phyloP scores from a whole-genome alignment of 23 tunicate genomes.

The Trididemnum clinides region DNA sequence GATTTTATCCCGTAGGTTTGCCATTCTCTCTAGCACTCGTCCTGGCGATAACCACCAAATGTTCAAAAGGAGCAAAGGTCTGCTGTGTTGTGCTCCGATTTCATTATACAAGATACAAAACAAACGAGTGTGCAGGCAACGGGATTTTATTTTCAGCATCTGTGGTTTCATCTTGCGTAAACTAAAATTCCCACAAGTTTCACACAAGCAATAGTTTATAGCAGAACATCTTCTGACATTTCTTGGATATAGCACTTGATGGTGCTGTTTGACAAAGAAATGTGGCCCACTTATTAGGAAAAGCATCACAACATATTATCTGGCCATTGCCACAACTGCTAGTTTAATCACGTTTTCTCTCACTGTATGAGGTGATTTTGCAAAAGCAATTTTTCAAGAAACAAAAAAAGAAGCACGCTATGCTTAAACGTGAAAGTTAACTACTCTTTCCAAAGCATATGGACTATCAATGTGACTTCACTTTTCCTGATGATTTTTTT shows the following conservation, averaged over 20 bases:
- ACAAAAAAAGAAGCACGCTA: constrained; percentile 36
- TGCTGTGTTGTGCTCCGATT: constrained; percentile 49
- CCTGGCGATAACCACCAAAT: constrained; percentile 37
- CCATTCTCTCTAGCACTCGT: constrained; percentile 27
- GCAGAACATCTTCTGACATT: constrained; percentile 40
- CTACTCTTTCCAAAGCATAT: constrained; percentile 47
- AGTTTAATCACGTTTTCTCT: constrained; percentile 38
- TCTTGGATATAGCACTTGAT: constrained; percentile 43
- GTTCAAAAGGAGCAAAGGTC: constrained; percentile 40
- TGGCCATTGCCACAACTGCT: constrained; percentile 43
- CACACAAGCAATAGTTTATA: constrained; percentile 38
- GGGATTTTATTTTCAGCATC: constrained; percentile 38
- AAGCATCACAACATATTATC: constrained; percentile 25
- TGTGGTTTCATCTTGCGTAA: constrained; percentile 32
- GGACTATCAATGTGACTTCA: constrained; percentile 58
- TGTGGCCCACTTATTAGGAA: constrained; percentile 30
- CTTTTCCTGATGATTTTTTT: constrained; percentile 23
- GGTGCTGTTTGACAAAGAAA: constrained; percentile 51
- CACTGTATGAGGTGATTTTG: constrained; percentile 41
- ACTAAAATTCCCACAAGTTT: constrained; percentile 47
- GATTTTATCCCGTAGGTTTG: not conserved
- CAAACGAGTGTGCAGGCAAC: constrained; percentile 46
- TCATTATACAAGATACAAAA: constrained; percentile 27
- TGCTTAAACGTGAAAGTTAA: constrained; percentile 26
- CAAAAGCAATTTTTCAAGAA: constrained; percentile 37